A percentile compares a stretch with the other conserved stretches of the same genome.
Evolutionary conservation across 2,888 invertebrate species (phyloP).

Genomic region (Iselma pallidipennis): DNA sequence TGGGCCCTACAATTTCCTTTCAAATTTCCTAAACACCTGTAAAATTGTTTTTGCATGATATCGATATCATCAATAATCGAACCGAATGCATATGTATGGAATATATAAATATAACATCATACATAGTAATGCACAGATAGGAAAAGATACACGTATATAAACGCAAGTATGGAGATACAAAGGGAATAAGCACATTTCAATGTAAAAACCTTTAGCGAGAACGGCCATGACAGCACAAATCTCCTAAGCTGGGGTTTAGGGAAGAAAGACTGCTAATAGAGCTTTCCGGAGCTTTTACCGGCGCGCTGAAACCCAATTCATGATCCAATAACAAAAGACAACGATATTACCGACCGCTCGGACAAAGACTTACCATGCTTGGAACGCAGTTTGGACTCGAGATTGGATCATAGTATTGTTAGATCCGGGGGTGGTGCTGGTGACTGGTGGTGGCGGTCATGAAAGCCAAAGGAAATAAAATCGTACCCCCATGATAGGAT

Average conservation of each 20-base stretch:
- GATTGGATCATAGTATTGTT: constrained; percentile 43
- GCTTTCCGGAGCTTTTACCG: constrained; percentile 57
- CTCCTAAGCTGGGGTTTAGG: constrained; percentile 56
- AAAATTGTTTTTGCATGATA: not conserved
- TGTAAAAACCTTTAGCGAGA: constrained; percentile 55
- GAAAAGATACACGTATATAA: too few relatives aligned
- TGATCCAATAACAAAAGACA: constrained; percentile 60
- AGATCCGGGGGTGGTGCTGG: constrained; percentile 7
- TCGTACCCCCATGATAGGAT: too few relatives aligned
- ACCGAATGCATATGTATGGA: constrained; percentile 23
- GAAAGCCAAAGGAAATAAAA: not conserved
- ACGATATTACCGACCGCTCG: constrained; percentile 58
- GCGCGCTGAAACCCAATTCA: constrained; percentile 58
- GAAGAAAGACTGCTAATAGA: constrained; percentile 60
- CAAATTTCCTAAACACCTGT: too few relatives aligned
- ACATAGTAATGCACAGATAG: too few relatives aligned
- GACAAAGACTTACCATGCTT: constrained; percentile 52
- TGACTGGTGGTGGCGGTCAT: constrained; percentile 7
- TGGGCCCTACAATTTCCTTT: too few relatives aligned
- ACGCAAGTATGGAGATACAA: constrained; percentile 46
- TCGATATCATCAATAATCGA: not conserved
- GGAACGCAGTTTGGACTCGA: constrained; percentile 42
- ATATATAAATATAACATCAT: constrained; percentile 37
- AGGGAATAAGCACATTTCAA: constrained; percentile 57
- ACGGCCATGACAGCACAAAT: constrained; percentile 56